Base-by-base conservation (phyloP, 2,113 vertebrate species). In the Alaudala cheleensis region DNA sequence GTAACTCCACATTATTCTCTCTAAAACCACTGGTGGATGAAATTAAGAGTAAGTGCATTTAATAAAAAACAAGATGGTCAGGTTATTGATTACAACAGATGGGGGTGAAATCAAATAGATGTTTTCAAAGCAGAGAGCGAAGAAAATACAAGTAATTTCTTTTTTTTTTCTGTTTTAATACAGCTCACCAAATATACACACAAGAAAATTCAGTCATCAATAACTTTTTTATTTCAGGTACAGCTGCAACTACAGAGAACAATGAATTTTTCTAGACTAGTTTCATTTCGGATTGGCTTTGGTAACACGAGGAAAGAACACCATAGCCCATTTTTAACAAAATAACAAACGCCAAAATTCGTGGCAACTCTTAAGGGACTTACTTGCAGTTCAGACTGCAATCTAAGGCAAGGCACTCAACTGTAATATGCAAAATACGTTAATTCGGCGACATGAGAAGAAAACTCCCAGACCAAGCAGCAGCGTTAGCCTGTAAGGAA, bases 11-110 rank as follows among this genome's bases (percentile, higher is more conserved):
- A 99, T 99, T 99, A 99, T 99, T 99, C 99, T 99, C 99, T 99
- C 99, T 99, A 99, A 99, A 99, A 99, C 99, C 99, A 99, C 99
- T 99, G 99, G 99, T 99, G 99, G 99, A 99, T 99, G 99, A 99
- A 99, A 99, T 99, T 99, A 99, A 99, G 99, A 99, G 99, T 99
- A 99, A 99, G 99, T 99, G 99, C 99, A 98, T 99, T 99, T 99
- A 99, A 99, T 99, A 99, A 99, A 99, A 99, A 99, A 99, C 98
- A 99, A 99, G 99, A 99, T 98, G 99, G 98, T 99, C 98, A 98
- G 97, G 98, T 99, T 99, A 99, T 99, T 99, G 99, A 99, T 99
- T 99, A 99, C 98, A 99, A 98, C 99, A 99, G 98, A 99, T 98
- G 99, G 98, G 98, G 98, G 98, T 98, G 97, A 98, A 99, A 99